Percentiles rank a stretch among this genome's conserved stretches.
Evolutionary conservation across 2,113 vertebrate species (phyloP).

Genomic region (Nansenia antarctica): DNA sequence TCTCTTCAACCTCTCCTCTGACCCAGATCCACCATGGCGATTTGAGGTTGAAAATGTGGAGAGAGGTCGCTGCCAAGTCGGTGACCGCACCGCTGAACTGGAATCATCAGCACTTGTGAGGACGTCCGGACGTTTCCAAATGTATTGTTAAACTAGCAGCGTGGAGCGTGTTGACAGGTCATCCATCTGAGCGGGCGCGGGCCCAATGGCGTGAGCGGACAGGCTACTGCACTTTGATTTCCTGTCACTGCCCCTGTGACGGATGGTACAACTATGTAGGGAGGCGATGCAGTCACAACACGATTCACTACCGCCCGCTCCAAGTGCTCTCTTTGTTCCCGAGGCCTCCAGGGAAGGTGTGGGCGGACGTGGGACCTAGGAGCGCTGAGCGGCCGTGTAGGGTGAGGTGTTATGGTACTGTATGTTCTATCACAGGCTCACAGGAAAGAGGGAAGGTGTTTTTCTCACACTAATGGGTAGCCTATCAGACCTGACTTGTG

Average conservation of each 20-base stretch:
- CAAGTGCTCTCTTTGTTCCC: slow-evolving; percentile 20
- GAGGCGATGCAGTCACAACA: slow-evolving; percentile 58
- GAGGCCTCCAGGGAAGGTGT: not conserved
- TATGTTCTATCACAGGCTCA: too few species aligned
- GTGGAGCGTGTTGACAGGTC: slow-evolving; percentile 66
- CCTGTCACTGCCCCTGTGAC: slow-evolving; percentile 70
- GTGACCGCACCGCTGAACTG: slow-evolving; percentile 52
- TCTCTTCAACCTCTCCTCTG: not conserved
- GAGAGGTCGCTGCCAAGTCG: slow-evolving; percentile 35
- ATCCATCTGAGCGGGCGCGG: slow-evolving; percentile 64
- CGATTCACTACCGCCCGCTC: slow-evolving; percentile 46
- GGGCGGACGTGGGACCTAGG: not conserved
- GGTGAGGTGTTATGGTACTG: not conserved
- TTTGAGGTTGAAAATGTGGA: slow-evolving; percentile 41
- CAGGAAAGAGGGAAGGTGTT: too few species aligned
- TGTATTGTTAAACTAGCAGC: slow-evolving; percentile 74
- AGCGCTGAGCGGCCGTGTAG: not conserved
- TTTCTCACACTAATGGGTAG: too few species aligned
- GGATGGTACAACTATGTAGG: slow-evolving; percentile 64
- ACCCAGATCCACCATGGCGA: slow-evolving; percentile 2
- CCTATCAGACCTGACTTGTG: too few species aligned
- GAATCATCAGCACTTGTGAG: slow-evolving; percentile 40
- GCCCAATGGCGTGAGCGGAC: slow-evolving; percentile 59
- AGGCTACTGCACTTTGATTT: slow-evolving; percentile 76
- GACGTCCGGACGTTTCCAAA: slow-evolving; percentile 73